Evolutionary conservation across 2,888 invertebrate genomes (phyloP).

Genomic region (Linnaemya vulpina): DNA sequence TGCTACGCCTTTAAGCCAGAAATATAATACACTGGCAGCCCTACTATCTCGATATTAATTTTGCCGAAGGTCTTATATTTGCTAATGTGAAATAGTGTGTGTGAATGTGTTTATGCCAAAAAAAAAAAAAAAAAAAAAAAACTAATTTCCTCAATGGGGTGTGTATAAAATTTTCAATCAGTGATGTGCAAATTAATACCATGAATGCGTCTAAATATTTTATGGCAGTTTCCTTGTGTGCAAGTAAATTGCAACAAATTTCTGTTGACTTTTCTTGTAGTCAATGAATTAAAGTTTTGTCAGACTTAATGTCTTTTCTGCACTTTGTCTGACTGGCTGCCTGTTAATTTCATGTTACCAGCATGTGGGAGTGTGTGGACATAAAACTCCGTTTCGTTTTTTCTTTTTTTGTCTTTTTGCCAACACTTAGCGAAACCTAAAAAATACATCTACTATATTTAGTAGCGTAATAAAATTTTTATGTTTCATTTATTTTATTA

Average conservation of each 20-base stretch:
- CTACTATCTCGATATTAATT: no score
- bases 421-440: conserved; percentile 26
- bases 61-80: no score
- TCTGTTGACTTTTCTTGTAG: conserved; percentile 30
- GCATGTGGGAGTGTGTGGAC: conserved; percentile 71
- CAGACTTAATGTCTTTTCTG: conserved; percentile 30
- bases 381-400: conserved; percentile 42
- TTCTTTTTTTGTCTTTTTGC: neutral
- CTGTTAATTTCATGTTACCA: conserved; percentile 25
- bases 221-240: conserved; percentile 21
- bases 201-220: conserved; percentile 46
- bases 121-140: conserved; percentile 13
- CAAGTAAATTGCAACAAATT: conserved; percentile 34
- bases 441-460: conserved; percentile 31
- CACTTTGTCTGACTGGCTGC: neutral
- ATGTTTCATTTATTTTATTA: neutral
- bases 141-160: conserved; percentile 57
- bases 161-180: conserved; percentile 47
- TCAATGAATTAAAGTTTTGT: conserved; percentile 42
- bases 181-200: conserved; percentile 29
- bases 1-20: no score
- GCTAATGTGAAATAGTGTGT: neutral
- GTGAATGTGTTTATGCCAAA: neutral
- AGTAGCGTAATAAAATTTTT: conserved; percentile 29
- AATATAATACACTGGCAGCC: no score